These are phyloP conservation scores for Aurelia aurita DNA, from an alignment of 30 jellyfish, hydroid and myxozoan species.

Conservation along the genomic window DNA sequence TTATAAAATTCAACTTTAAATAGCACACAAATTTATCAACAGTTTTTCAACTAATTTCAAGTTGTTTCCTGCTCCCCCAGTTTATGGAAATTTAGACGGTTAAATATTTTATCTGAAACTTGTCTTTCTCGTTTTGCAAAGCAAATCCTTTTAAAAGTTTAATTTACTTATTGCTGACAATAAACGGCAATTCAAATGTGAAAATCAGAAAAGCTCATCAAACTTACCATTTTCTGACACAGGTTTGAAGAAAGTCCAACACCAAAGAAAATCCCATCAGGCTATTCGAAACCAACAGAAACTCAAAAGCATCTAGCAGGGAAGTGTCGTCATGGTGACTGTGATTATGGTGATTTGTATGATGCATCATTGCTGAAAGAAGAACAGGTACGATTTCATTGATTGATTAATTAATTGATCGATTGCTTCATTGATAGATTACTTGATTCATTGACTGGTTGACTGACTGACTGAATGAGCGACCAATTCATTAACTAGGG, in stretches of 20 bases:
- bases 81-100: too few relatives aligned
- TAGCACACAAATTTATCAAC: too few relatives aligned
- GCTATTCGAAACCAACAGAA: slow-evolving; percentile 48
- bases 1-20: too few relatives aligned
- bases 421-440: too few relatives aligned
- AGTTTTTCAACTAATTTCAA: too few relatives aligned
- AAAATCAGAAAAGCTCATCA: background rate
- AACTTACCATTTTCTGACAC: background rate
- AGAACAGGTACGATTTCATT: slow-evolving; percentile 87
- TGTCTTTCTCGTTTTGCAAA: too few relatives aligned
- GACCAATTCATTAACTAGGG: too few relatives aligned
- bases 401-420: background rate
- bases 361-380: slow-evolving; percentile 87
- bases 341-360: slow-evolving; percentile 64
- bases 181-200: background rate
- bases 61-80: too few relatives aligned
- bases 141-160: too few relatives aligned
- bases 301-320: slow-evolving; percentile 60
- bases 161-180: background rate
- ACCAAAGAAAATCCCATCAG: slow-evolving; percentile 58
- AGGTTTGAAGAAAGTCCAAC: slow-evolving; percentile 82
- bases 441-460: too few relatives aligned
- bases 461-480: too few relatives aligned
- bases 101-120: too few relatives aligned
- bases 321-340: slow-evolving; percentile 56